phyloP scores from a whole-genome alignment of 2,888 invertebrate genomes.

The Plebejus melissa region DNA sequence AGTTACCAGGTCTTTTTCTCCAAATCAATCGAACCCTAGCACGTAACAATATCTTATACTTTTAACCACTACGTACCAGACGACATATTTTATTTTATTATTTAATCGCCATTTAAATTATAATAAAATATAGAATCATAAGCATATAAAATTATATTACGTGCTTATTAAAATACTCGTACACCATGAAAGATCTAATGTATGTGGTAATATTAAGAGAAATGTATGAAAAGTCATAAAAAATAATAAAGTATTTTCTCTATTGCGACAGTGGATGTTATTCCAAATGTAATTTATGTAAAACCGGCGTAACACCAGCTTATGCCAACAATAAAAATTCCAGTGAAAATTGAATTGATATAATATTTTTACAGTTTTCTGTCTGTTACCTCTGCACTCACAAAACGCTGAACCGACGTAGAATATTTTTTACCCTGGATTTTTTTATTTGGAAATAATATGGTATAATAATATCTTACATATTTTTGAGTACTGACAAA shows the following conservation, averaged over 20 bases:
- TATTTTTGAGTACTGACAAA: too few relatives aligned
- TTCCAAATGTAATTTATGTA: conserved; percentile 2
- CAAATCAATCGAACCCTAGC: too few relatives aligned
- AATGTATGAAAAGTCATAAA: neutral
- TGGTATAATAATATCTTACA: too few relatives aligned
- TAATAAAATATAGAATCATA: neutral
- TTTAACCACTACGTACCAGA: neutral
- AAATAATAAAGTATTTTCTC: neutral
- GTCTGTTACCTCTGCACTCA: too few relatives aligned
- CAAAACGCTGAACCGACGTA: too few relatives aligned
- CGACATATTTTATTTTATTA: neutral
- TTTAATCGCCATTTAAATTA: too few relatives aligned
- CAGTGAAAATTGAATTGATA: neutral
- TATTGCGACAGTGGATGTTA: neutral
- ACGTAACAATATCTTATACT: too few relatives aligned
- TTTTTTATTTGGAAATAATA: too few relatives aligned
- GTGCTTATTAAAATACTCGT: neutral
- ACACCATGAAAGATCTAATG: neutral
- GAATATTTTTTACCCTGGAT: too few relatives aligned
- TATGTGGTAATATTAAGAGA: neutral
- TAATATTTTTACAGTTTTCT: neutral
- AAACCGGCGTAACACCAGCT: neutral
- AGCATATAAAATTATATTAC: neutral
- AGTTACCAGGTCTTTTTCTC: too few relatives aligned
- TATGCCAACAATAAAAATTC: neutral